Evolutionary conservation across 2,113 vertebrate genomes (phyloP), one percentile per base, ranked within the genome.

Genomic region (Peromyscus californicus): DNA sequence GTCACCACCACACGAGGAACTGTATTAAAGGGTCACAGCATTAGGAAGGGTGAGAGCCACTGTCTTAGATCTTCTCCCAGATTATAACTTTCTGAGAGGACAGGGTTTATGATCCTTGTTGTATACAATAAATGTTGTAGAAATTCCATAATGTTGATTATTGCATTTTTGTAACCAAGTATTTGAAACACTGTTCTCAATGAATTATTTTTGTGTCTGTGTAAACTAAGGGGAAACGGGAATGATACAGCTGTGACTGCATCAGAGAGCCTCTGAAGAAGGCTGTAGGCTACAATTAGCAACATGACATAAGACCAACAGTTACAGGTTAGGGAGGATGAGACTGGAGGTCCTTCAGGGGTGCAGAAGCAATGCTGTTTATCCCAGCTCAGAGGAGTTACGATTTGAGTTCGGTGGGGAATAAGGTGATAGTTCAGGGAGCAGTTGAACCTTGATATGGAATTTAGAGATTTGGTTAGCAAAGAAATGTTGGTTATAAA

Each of bases 111-210:
- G 22, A 82, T 51, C 70, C 24, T 76, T 15, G 75, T 97, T 36
- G n/a, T 82, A 69, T 24, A 82, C 54, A 85, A 0, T 29, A 90
- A 72, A 1, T 94, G 19, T 29, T 85, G 54, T 97, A 51, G 84
- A 97, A 93, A 67, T 75, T 39, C 76, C 65, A 96, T 59, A 90
- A 92, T 89, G 45, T 72, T 87, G 70, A 93, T 86, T 70, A 54
- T 24, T 16, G 21, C 26, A 74, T 91, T 51, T 69, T 94, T 92
- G 74, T 88, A 29, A 48, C 92, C 54, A 76, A 70, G 42, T 57
- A 61, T 84, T 93, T 93, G 48, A 87, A 24, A 78, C 13, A 90
- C 26, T 91, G 29, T 83, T 61, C 31, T 57, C 10, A 57, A 13
- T 94, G 91, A 92, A 90, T 45, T 59, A 72, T 90, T 94, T 84